Conservation (phyloP, 2,113 vertebrate genomes). For the Gadus chalcogrammus region DNA sequence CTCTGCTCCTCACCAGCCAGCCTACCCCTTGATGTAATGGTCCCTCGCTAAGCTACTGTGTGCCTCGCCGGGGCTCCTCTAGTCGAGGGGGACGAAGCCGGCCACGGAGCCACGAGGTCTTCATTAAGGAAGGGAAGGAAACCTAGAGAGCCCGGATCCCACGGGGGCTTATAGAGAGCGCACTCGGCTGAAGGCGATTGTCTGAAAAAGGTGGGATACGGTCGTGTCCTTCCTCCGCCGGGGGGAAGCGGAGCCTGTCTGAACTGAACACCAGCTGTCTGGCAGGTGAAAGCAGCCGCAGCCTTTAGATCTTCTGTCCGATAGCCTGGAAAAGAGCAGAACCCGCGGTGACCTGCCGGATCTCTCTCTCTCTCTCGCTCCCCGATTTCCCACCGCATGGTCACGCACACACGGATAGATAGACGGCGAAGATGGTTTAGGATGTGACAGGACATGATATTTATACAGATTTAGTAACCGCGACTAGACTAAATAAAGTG, state of each 20-base stretch:
- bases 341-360: too few species aligned
- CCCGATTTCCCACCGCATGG: not conserved
- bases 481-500: not conserved
- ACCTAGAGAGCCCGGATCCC: too few species aligned
- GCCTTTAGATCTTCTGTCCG: conserved; percentile 3
- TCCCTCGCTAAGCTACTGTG: conserved; percentile 32
- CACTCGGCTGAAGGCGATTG: too few species aligned
- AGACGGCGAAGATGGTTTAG: not conserved
- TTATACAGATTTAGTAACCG: too few species aligned
- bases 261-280: conserved; percentile 28
- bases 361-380: too few species aligned
- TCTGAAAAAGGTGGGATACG: too few species aligned
- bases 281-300: conserved; percentile 28
- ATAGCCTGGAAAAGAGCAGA: too few species aligned
- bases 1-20: too few species aligned
- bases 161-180: too few species aligned
- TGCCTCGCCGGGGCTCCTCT: too few species aligned
- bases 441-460: too few species aligned
- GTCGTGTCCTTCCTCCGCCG: too few species aligned
- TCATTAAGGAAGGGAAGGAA: not conserved
- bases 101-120: not conserved
- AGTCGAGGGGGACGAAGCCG: conserved; percentile 16
- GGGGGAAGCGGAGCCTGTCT: conserved; percentile 15
- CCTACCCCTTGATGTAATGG: conserved; percentile 46
- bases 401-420: conserved; percentile 6